Evolutionary conservation across 2,113 vertebrate species (phyloP).

Genomic region (Xenopus tropicalis): UCB_Xtro_10.0 CM004445.2:55066501-55067000

Average conservation of each 20-base stretch:
- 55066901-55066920: too few relatives aligned
- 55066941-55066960: too few relatives aligned
- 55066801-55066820: too few relatives aligned
- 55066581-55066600: conserved; percentile 98
- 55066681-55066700: conserved; percentile 97
- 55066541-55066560: conserved; percentile 96
- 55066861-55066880: too few relatives aligned
- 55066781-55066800: too few relatives aligned
- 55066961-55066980: too few relatives aligned
- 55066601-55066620: conserved; percentile 95
- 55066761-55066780: conserved; percentile 51
- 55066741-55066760: conserved; percentile 81
- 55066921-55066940: too few relatives aligned
- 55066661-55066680: conserved; percentile 94
- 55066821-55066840: too few relatives aligned
- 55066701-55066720: conserved; percentile 87
- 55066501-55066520: conserved; percentile 97
- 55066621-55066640: conserved; percentile 99
- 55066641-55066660: conserved; percentile 96
- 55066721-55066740: conserved; percentile 84
- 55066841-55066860: too few relatives aligned
- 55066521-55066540: conserved; percentile 94
- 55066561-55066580: conserved; percentile 91
- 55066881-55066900: too few relatives aligned
- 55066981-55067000: too few relatives aligned